phyloP scores from a whole-genome alignment of 2,888 invertebrate genomes.

The Acanthacorydalis orientalis region DNA sequence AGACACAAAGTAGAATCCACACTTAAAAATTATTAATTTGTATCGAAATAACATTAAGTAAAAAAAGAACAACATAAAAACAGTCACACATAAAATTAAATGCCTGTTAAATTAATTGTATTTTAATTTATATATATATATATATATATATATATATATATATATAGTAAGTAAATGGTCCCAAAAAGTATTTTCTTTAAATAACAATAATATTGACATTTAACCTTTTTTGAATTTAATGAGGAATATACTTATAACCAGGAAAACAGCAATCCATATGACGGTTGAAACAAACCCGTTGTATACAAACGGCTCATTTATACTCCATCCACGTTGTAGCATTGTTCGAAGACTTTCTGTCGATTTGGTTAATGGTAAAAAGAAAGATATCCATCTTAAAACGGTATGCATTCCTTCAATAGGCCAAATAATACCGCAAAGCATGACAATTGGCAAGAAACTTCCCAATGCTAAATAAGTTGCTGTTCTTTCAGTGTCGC shows the following conservation, averaged over 20 bases:
- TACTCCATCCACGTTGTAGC: constrained; percentile 67
- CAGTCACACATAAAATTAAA: too few relatives aligned
- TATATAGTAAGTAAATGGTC: background rate
- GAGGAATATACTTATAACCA: constrained; percentile 53
- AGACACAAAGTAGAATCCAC: too few relatives aligned
- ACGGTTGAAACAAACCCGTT: constrained; percentile 63
- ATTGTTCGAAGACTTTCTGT: constrained; percentile 78
- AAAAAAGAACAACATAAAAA: too few relatives aligned
- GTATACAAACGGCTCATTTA: constrained; percentile 55
- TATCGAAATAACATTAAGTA: too few relatives aligned
- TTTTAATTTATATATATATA: too few relatives aligned
- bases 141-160: too few relatives aligned
- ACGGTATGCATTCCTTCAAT: constrained; percentile 76
- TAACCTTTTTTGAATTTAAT: constrained; percentile 75
- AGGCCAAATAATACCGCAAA: constrained; percentile 90
- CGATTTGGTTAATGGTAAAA: constrained; percentile 73
- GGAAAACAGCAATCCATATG: constrained; percentile 63
- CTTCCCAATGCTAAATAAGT: constrained; percentile 75
- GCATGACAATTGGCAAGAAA: constrained; percentile 68
- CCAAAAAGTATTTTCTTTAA: too few relatives aligned
- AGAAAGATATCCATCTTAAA: constrained; percentile 40
- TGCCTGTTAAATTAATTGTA: too few relatives aligned
- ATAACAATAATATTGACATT: constrained; percentile 10
- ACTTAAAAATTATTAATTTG: too few relatives aligned
- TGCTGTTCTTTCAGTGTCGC: constrained; percentile 69